Conservation (phyloP, 1,140 invertebrate genomes). For the Homalodisca vitripennis region DNA sequence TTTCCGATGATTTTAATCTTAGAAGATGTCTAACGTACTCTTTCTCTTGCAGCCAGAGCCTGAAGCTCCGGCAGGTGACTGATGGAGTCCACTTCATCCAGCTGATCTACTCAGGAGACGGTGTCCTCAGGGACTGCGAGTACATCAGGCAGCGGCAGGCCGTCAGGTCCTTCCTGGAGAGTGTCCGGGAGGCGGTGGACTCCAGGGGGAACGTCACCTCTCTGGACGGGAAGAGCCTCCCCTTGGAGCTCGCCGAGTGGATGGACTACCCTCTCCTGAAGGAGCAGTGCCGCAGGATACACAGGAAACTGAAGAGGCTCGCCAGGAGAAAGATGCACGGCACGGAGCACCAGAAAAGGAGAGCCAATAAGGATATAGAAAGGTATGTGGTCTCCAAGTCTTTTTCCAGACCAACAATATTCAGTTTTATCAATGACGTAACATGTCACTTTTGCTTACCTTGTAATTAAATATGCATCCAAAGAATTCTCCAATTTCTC, state of each 20-base stretch:
- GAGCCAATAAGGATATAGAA: slow-evolving; percentile 17
- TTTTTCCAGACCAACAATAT: neutral
- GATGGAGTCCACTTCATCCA: slow-evolving; percentile 64
- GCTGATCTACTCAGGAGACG: slow-evolving; percentile 60
- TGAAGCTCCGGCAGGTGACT: slow-evolving; percentile 63
- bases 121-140: slow-evolving; percentile 63
- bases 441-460: too few species aligned
- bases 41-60: slow-evolving; percentile 51
- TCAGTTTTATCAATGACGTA: too few species aligned
- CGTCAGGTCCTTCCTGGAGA: slow-evolving; percentile 55
- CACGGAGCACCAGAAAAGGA: slow-evolving; percentile 9
- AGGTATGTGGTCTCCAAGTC: neutral
- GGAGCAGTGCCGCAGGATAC: slow-evolving; percentile 32
- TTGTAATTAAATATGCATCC: too few species aligned
- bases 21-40: too few species aligned
- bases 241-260: slow-evolving; percentile 51
- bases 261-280: slow-evolving; percentile 40
- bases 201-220: slow-evolving; percentile 51
- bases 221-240: slow-evolving; percentile 44
- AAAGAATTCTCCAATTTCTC: too few species aligned
- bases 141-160: slow-evolving; percentile 54
- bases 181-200: slow-evolving; percentile 54
- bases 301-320: slow-evolving; percentile 34
- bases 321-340: slow-evolving; percentile 21
- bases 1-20: too few species aligned